Percentiles rank a stretch among this genome's conserved stretches.
Evolutionary conservation across 35 echinoderm and acorn worm genomes (phyloP).

Genomic region (Strongylocentrotus purpuratus): DNA sequence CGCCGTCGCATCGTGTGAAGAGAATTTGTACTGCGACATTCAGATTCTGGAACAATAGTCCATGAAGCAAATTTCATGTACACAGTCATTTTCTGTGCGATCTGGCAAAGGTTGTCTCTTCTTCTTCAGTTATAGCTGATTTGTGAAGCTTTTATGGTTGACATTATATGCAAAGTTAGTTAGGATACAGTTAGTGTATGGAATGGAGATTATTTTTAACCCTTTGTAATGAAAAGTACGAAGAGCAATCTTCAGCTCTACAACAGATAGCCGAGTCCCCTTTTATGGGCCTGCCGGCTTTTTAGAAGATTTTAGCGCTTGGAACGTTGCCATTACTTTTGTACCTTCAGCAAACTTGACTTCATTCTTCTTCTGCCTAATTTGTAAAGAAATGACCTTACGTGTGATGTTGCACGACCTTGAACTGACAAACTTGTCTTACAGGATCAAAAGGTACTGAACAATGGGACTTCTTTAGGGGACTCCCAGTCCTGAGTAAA

Average conservation of each 20-base stretch:
- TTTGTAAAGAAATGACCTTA: not conserved
- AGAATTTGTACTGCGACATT: not conserved
- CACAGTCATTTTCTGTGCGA: not conserved
- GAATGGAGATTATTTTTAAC: not conserved
- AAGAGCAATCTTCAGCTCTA: not conserved
- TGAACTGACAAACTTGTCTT: not conserved
- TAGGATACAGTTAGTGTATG: not conserved
- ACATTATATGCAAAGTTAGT: not conserved
- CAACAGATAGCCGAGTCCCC: not conserved
- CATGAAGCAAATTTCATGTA: not conserved
- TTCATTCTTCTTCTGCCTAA: not conserved
- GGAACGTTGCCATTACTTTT: conserved; percentile 6
- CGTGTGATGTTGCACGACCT: not conserved
- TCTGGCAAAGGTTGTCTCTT: not conserved
- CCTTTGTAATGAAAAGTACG: not conserved
- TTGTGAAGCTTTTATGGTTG: not conserved
- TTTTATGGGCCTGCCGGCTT: not conserved
- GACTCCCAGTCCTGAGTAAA: not conserved
- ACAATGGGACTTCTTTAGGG: not conserved
- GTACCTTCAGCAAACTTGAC: not conserved
- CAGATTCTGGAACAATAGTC: not conserved
- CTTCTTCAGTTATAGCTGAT: not conserved
- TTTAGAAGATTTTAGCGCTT: not conserved
- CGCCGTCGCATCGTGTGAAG: not conserved
- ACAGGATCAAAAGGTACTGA: not conserved